Percentiles rank a stretch among this genome's conserved stretches.
Conservation (phyloP, 2,113 vertebrate genomes). For the Gallinago undulata region DNA sequence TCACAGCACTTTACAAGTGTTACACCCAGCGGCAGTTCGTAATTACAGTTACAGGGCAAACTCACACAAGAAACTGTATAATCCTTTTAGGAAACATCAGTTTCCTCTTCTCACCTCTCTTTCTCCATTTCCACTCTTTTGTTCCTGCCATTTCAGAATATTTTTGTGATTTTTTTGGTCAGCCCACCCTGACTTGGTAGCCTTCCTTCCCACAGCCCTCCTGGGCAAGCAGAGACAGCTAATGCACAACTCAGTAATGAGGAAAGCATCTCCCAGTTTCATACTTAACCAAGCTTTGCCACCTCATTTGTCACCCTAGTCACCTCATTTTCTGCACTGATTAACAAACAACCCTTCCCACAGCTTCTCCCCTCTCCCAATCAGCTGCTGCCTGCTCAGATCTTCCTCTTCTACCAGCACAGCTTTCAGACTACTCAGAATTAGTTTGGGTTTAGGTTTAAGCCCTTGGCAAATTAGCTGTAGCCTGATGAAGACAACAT, state of each 20-base stretch:
- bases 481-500: neutral
- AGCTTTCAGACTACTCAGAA: neutral
- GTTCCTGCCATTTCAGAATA: neutral
- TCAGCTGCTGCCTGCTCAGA: neutral
- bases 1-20: neutral
- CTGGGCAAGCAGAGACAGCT: neutral
- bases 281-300: neutral
- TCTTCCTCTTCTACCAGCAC: neutral
- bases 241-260: neutral
- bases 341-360: neutral
- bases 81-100: neutral
- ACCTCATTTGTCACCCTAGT: neutral
- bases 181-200: neutral
- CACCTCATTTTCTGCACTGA: neutral
- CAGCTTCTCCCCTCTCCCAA: neutral
- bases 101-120: neutral
- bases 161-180: neutral
- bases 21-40: rapidly evolving
- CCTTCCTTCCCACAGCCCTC: neutral
- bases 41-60: neutral
- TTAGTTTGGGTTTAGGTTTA: neutral
- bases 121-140: neutral
- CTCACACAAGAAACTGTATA: neutral
- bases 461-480: neutral
- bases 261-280: neutral